Percentiles rank a stretch among this genome's conserved stretches.
These are phyloP conservation scores for Eupsilia transversa DNA, from an alignment of 2,888 invertebrate species.

Conservation along the genomic window DNA sequence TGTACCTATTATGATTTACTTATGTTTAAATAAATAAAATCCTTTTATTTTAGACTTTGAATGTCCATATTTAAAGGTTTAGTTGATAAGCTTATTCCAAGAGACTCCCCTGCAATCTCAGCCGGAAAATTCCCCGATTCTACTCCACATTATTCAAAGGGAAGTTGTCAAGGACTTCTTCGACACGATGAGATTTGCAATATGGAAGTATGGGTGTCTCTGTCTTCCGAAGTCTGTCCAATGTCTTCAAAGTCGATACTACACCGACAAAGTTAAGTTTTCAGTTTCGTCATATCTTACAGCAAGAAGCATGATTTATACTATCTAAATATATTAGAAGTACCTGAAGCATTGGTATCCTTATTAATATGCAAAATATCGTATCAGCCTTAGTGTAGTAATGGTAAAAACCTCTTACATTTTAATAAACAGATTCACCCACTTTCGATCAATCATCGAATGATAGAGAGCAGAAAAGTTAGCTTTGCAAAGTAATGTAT, in stretches of 20 bases:
- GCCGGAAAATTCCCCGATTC: constrained; percentile 2
- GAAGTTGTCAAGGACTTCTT: constrained; percentile 2
- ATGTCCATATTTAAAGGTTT: too few species aligned
- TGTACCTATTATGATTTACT: too few species aligned
- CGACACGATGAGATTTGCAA: neutral
- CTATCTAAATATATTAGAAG: neutral
- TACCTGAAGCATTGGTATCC: neutral
- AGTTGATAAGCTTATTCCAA: neutral
- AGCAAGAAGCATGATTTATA: too few species aligned
- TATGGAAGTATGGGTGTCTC: neutral
- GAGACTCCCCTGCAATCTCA: neutral
- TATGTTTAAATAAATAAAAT: too few species aligned
- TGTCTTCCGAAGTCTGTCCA: neutral
- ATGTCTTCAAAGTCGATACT: too few species aligned
- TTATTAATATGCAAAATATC: neutral
- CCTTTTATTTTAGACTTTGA: too few species aligned
- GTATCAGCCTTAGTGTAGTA: neutral
- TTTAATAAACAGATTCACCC: constrained; percentile 16
- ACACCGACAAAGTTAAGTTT: too few species aligned
- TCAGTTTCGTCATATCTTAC: neutral
- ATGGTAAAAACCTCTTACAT: constrained; percentile 22
- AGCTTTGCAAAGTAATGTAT: constrained; percentile 43
- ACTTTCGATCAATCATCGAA: constrained; percentile 37
- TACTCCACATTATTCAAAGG: neutral
- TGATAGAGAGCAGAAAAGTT: constrained; percentile 29